Evolutionary conservation across 2,888 invertebrate genomes (phyloP), one percentile per base, ranked within the genome.

Genomic region (Zeuzera pyrina): DNA sequence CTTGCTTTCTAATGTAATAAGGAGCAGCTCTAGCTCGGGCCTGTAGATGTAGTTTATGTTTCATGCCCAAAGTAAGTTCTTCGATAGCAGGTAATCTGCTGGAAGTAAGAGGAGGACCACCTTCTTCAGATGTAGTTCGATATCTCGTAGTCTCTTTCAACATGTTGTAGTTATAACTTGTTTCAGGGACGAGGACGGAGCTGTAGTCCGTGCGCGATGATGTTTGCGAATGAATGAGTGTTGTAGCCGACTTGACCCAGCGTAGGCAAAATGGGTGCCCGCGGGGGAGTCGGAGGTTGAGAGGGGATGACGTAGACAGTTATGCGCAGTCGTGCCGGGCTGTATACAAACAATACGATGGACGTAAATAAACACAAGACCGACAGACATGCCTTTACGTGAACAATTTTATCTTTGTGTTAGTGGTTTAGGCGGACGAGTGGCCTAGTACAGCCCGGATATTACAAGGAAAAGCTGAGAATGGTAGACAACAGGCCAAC

Each of bases 261-360:
- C 61, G 64, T 69, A 68, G 69, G 65, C 62, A 68, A 69, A 69
- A 59, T 68, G 67, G 56, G 76, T 71, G 58, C 61, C 64, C 57
- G 43, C 67, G 67, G 74, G 73, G 70, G 69, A 56, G 34, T 41
- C 38, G 47, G 49, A 51, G 45, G 53, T 27, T 30, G 52, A 62
- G 59, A 69, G 61, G 66, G 69, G 49, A 57, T 78, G 81, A 78
- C 81, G 79, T 74, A 65, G 61, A 55, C 67, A 58, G 74, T 41
- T 42, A 76, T 81, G 83, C 83, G 83, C 83, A 83, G 77, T 68
- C 78, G 77, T 71, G 76, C 78, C 79, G 78, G 78, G 69, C 73
- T 83, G 83, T 83, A 77, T 83, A 83, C 83, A 83, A 83, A 83
- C 81, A 81, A 83, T 79, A 78, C 79, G 72, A 64, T 63, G 81